Evolutionary conservation across 2,113 vertebrate genomes (phyloP).

Genomic region (Talpa occidentalis): DNA sequence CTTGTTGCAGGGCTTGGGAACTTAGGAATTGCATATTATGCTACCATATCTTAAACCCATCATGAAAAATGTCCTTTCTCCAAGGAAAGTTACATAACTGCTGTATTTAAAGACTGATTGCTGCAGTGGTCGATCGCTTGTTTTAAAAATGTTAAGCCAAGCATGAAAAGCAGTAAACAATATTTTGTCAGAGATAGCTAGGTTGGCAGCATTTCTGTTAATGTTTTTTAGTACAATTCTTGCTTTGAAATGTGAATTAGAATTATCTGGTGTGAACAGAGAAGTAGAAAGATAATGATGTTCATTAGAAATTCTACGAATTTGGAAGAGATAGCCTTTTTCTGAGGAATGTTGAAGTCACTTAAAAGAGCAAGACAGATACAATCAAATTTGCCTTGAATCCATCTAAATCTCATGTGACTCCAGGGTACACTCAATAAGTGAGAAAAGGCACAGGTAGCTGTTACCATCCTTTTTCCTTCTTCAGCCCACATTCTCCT

Average conservation of each 20-base stretch:
- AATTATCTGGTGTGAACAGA: background rate
- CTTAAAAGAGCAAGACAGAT: constrained; percentile 41
- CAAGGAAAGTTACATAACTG: background rate
- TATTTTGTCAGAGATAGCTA: background rate
- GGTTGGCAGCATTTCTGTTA: background rate
- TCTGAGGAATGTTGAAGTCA: background rate
- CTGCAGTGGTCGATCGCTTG: background rate
- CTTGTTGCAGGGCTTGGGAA: too few relatives aligned
- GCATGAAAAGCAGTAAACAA: background rate
- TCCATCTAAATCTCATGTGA: background rate
- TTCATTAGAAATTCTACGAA: background rate
- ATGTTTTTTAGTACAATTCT: background rate
- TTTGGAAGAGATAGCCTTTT: background rate
- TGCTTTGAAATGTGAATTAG: background rate
- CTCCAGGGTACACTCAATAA: background rate
- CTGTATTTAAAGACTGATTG: background rate
- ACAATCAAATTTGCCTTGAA: background rate
- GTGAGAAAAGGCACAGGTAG: background rate
- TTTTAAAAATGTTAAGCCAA: background rate
- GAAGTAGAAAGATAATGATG: background rate
- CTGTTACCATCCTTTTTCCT: rapidly evolving
- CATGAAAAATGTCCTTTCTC: background rate
- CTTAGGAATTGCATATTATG: background rate
- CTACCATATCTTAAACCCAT: background rate
- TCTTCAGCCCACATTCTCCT: background rate